phyloP scores from a whole-genome alignment of 2,113 vertebrate genomes.

The Petroica traversi region DNA sequence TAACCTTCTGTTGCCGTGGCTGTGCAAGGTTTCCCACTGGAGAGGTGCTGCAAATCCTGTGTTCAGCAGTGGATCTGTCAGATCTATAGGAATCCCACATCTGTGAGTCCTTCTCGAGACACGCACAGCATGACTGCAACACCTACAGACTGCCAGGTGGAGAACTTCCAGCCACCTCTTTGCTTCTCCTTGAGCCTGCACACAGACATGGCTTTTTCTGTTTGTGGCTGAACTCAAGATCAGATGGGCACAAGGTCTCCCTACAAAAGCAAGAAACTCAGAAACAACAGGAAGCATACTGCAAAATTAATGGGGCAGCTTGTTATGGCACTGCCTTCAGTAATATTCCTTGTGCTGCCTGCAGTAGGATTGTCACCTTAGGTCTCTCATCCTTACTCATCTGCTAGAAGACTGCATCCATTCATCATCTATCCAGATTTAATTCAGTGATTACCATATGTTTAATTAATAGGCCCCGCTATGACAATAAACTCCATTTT shows the following conservation, averaged over 20 bases:
- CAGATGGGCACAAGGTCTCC: not conserved
- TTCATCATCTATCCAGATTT: not conserved
- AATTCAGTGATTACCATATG: slow-evolving; percentile 7
- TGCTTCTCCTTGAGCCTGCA: not conserved
- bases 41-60: not conserved
- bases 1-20: not conserved
- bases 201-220: not conserved
- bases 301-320: not conserved
- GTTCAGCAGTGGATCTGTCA: not conserved
- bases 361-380: not conserved
- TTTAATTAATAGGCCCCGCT: slow-evolving; percentile 5
- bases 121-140: not conserved
- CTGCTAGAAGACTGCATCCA: not conserved
- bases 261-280: not conserved
- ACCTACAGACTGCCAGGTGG: not conserved
- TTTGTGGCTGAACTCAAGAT: not conserved
- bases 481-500: not conserved
- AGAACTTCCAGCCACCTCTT: not conserved
- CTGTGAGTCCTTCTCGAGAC: not conserved
- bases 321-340: not conserved
- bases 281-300: not conserved
- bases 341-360: not conserved
- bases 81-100: not conserved
- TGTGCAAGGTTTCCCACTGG: not conserved
- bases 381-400: not conserved